Evolutionary conservation across 2,888 invertebrate species (phyloP).

Genomic region (Linyphia triangularis): DNA sequence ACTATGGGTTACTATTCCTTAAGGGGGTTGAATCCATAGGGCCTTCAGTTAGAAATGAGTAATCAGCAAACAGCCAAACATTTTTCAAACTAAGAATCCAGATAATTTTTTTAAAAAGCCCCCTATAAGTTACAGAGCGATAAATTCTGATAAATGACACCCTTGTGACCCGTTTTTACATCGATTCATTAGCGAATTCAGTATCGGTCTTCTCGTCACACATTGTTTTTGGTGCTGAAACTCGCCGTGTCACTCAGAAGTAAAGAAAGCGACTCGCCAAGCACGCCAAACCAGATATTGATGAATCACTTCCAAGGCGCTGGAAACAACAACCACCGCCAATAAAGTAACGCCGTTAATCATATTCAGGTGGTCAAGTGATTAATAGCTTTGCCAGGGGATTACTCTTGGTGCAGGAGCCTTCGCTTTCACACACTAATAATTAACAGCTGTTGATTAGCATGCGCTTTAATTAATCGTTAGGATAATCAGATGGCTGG

Average conservation of each 20-base stretch:
- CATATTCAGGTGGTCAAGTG: constrained; percentile 73
- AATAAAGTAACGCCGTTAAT: constrained; percentile 71
- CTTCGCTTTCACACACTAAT: constrained; percentile 28
- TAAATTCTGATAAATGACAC: constrained; percentile 54
- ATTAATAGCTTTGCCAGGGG: constrained; percentile 55
- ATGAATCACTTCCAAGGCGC: constrained; percentile 40
- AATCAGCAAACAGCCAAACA: not conserved
- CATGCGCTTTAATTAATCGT: constrained; percentile 57
- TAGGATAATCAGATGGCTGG: constrained; percentile 41
- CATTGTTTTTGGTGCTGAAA: constrained; percentile 15
- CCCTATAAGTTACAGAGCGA: constrained; percentile 5
- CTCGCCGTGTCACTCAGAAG: not conserved
- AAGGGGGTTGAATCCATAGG: too few relatives aligned
- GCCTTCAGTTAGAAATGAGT: not conserved
- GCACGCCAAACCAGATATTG: constrained; percentile 45
- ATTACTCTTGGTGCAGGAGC: constrained; percentile 35
- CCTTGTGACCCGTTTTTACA: constrained; percentile 42
- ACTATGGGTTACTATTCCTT: too few relatives aligned
- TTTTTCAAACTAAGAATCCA: not conserved
- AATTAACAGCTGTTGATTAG: constrained; percentile 75
- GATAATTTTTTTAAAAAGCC: constrained; percentile 20
- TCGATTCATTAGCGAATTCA: constrained; percentile 35
- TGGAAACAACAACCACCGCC: constrained; percentile 59
- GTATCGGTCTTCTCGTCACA: not conserved
- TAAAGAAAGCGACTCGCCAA: constrained; percentile 31